These are phyloP conservation scores for Drosophila bifasciata DNA, from an alignment of 1,140 invertebrate genomes.

Conservation along the genomic window DNA sequence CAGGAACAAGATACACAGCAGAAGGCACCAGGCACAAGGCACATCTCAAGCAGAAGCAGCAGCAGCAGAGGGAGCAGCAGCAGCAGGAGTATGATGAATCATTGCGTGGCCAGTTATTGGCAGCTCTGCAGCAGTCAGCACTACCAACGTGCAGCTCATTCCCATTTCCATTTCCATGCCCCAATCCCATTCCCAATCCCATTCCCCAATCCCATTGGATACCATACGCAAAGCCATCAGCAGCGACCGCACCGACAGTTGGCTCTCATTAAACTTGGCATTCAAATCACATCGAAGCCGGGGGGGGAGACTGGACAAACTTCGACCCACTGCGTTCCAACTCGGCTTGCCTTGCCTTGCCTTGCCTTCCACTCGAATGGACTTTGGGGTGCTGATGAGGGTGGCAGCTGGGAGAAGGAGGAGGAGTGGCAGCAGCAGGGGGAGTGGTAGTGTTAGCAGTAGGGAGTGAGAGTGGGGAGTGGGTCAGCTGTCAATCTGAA, in stretches of 20 bases:
- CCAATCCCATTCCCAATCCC: neutral
- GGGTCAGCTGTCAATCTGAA: slow-evolving; percentile 63
- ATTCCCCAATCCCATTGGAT: slow-evolving; percentile 6
- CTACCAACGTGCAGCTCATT: neutral
- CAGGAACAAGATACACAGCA: too few species aligned
- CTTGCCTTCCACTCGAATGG: slow-evolving; percentile 13
- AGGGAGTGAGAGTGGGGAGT: slow-evolving; percentile 7
- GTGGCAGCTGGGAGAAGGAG: neutral
- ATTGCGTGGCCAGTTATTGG: slow-evolving; percentile 60
- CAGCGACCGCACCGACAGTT: slow-evolving; percentile 26
- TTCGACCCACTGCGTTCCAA: slow-evolving; percentile 11
- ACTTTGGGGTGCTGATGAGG: neutral
- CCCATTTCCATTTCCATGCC: neutral
- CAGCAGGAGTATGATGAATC: slow-evolving; percentile 57
- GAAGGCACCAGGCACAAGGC: too few species aligned
- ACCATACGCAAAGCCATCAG: slow-evolving; percentile 14
- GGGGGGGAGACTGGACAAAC: slow-evolving; percentile 21
- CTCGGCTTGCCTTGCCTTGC: too few species aligned
- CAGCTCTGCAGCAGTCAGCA: slow-evolving; percentile 18
- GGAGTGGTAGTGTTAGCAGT: slow-evolving; percentile 1
- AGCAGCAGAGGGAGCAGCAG: neutral
- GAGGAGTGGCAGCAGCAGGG: slow-evolving; percentile 1
- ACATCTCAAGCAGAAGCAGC: neutral
- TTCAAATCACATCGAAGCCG: slow-evolving; percentile 65
- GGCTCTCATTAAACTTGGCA: slow-evolving; percentile 57